phyloP scores from a whole-genome alignment of 2,888 invertebrate species.

The Agrotis segetum region DNA sequence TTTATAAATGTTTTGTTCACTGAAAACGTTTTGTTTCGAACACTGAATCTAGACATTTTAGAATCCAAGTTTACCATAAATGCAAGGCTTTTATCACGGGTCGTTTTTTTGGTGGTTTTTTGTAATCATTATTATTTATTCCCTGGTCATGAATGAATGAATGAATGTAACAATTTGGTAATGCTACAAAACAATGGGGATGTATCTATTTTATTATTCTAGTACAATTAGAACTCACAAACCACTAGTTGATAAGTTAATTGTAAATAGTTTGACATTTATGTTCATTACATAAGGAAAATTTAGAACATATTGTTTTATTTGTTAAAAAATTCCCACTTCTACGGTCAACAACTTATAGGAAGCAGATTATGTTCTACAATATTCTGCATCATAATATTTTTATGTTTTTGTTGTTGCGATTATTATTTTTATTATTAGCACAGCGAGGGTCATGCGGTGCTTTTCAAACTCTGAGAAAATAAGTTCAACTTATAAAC shows the following conservation, averaged over 20 bases:
- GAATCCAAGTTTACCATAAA: background rate
- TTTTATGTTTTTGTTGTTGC: too few relatives aligned
- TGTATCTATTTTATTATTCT: constrained; percentile 50
- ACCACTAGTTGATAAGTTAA: constrained; percentile 47
- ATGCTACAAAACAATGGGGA: constrained; percentile 16
- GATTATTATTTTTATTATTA: too few relatives aligned
- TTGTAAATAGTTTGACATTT: constrained; percentile 63
- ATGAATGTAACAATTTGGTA: background rate
- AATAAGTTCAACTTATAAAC: too few relatives aligned
- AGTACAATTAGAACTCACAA: constrained; percentile 65
- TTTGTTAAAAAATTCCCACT: constrained; percentile 6
- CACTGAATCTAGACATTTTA: too few relatives aligned
- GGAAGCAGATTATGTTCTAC: background rate
- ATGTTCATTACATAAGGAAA: constrained; percentile 62
- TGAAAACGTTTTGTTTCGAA: too few relatives aligned
- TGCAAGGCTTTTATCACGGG: constrained; percentile 2
- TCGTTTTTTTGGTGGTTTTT: constrained; percentile 17
- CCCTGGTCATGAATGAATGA: constrained; percentile 7
- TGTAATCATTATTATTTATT: constrained; percentile 5
- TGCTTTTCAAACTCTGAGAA: too few relatives aligned
- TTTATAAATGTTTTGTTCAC: too few relatives aligned
- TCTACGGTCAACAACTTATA: background rate
- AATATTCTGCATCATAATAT: too few relatives aligned
- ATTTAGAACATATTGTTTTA: constrained; percentile 52
- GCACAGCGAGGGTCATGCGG: too few relatives aligned